Evolutionary conservation across 2,113 vertebrate species (phyloP).

Genomic region (Vidua chalybeata): DNA sequence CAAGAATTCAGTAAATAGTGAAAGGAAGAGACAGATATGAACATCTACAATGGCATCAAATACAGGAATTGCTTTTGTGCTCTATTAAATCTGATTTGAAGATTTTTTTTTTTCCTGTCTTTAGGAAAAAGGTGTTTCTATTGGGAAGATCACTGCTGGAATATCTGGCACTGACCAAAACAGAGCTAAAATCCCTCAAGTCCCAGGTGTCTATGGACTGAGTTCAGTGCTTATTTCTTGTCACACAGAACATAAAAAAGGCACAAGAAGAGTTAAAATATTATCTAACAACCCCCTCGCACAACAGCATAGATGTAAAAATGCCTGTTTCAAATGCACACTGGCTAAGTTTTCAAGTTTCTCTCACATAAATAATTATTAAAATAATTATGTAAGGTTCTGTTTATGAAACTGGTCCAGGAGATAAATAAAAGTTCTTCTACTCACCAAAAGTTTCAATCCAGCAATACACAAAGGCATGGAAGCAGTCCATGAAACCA

Average conservation of each 20-base stretch:
- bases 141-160: neutral
- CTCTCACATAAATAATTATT: neutral
- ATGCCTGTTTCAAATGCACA: neutral
- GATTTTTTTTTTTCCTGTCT: neutral
- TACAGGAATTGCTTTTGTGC: neutral
- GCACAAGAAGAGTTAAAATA: neutral
- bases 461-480: conserved; percentile 62
- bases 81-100: neutral
- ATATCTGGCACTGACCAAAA: neutral
- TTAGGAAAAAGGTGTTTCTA: neutral
- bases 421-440: conserved; percentile 53
- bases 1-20: neutral
- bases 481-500: conserved; percentile 50
- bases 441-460: conserved; percentile 66
- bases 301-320: neutral
- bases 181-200: neutral
- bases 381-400: neutral
- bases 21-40: neutral
- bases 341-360: neutral
- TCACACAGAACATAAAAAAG: neutral
- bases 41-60: neutral
- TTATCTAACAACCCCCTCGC: neutral
- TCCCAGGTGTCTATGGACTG: neutral
- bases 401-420: neutral
- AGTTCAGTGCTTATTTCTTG: neutral